Evolutionary conservation across 2,888 invertebrate species (phyloP), one percentile per base, ranked within the genome.

Genomic region (Cepaea hortensis): DNA sequence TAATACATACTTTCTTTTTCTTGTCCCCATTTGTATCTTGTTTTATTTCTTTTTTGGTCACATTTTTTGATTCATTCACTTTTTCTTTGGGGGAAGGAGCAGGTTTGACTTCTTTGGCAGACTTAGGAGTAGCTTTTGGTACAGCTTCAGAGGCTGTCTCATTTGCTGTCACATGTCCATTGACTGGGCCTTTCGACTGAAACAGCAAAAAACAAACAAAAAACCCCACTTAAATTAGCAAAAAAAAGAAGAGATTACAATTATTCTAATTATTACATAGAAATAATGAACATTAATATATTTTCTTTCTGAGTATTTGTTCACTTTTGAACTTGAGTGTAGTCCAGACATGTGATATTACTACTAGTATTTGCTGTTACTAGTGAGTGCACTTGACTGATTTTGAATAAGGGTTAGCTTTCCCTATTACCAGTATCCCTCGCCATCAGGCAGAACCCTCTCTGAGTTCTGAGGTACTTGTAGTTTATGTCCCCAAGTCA

Each of bases 81-180:
- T 85, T 84, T 23, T 84, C 68, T 83, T 87, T 88, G 23, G 88
- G 88, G 5, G 86, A 18, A 75, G 88, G 62, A 18, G 80, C 68
- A 46, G 81, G 70, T 72, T 85, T 85, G 15, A 79, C 87, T 55
- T 80, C 86, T 85, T 90, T 90, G 15, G 85, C 85, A 76, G 88
- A 84, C 81, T 89, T 90, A 20, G 84, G 84, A 13, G 87, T 85
- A 48, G 88, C 81, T 75, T 85, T 76, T 18, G 80, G 85, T 46
- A 87, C 70, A 15, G 86, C 85, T 46, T 90, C 90, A 72, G 90
- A 88, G 55, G 88, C 88, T 48, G 85, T 70, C 23, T 85, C 87
- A 77, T 86, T 85, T 48, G 70, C 35, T 77, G 88, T 73, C n/a
- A 90, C 90, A 89, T 91, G 91, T 1, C 92, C 92, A 90, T 92